Conservation (phyloP, 64 coral and sea anemone species). For the Acropora tenuis region DNA sequence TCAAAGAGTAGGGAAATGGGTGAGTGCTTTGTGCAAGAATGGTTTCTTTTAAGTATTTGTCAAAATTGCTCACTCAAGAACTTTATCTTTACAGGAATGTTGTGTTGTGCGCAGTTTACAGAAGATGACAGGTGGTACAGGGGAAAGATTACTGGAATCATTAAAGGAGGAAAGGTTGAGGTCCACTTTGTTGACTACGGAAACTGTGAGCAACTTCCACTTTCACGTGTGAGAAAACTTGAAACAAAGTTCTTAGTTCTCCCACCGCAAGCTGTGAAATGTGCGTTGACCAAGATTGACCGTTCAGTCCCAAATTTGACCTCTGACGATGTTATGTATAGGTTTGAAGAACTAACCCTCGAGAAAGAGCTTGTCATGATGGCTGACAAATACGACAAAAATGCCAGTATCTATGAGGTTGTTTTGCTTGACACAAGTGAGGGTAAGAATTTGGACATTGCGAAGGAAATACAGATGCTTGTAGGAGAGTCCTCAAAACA, state of each 20-base stretch:
- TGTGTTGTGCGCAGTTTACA: conserved; percentile 78
- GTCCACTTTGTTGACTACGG: conserved; percentile 92
- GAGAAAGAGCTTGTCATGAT: conserved; percentile 86
- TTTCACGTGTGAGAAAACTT: conserved; percentile 63
- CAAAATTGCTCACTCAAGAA: neutral
- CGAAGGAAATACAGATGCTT: conserved; percentile 37
- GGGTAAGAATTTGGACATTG: conserved; percentile 77
- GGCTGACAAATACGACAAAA: conserved; percentile 69
- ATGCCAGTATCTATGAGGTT: conserved; percentile 11
- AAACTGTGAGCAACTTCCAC: conserved; percentile 70
- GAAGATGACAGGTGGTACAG: conserved; percentile 82
- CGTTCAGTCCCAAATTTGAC: neutral
- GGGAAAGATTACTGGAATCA: conserved; percentile 72
- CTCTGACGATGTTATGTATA: conserved; percentile 55
- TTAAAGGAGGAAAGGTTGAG: conserved; percentile 64
- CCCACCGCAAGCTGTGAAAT: conserved; percentile 78
- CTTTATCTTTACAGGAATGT: conserved; percentile 53
- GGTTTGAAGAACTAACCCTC: conserved; percentile 72
- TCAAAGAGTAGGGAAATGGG: neutral
- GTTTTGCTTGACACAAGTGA: conserved; percentile 60
- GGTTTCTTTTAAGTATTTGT: neutral
- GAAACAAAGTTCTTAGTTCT: conserved; percentile 72
- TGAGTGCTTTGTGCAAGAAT: neutral
- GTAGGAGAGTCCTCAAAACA: neutral
- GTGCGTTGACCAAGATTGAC: conserved; percentile 63